Conservation (phyloP, 2,113 vertebrate species). For the Probosciger aterrimus region DNA sequence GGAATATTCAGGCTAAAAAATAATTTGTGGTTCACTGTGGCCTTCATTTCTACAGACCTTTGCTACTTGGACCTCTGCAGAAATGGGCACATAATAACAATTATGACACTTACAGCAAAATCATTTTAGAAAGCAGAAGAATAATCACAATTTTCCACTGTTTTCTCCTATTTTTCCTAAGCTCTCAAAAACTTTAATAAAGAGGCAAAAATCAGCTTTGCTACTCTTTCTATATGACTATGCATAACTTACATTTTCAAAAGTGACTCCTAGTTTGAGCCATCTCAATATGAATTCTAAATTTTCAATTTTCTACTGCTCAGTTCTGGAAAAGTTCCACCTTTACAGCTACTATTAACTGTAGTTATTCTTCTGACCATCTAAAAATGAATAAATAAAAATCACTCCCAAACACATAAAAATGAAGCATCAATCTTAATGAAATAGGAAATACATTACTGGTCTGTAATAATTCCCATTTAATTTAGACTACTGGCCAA, state of each 20-base stretch:
- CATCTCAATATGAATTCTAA: neutral
- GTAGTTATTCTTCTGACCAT: neutral
- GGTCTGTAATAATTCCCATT: neutral
- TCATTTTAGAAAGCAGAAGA: neutral
- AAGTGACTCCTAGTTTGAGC: neutral
- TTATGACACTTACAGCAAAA: fast-evolving
- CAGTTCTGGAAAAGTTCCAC: neutral
- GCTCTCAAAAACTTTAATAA: neutral
- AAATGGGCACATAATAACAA: neutral
- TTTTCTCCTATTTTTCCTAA: neutral
- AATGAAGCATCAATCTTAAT: neutral
- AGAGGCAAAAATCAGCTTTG: neutral
- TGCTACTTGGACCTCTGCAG: neutral
- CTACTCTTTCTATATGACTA: neutral
- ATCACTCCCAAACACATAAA: neutral
- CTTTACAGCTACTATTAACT: neutral
- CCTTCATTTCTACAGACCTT: neutral
- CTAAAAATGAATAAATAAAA: neutral
- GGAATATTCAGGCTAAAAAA: neutral
- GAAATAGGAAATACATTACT: neutral
- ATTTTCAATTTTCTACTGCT: neutral
- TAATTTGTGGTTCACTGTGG: neutral
- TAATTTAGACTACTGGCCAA: neutral
- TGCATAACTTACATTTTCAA: neutral
- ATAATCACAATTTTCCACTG: neutral